A percentile compares a stretch with the other conserved stretches of the same genome.
Conservation (phyloP, 2,797 vertebrate species). For the Trichosurus vulpecula region DNA sequence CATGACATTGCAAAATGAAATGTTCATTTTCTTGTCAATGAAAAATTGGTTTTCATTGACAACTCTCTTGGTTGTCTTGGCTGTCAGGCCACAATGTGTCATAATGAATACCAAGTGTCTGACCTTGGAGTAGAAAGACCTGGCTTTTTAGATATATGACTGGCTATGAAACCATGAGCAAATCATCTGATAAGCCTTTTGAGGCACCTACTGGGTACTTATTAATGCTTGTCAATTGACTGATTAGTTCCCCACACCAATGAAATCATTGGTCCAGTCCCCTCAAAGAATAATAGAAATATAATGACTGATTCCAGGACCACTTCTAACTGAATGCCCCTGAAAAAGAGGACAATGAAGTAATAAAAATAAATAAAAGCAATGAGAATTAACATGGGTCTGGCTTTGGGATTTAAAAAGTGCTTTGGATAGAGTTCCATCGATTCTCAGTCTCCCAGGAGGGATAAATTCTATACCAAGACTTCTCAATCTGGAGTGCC, state of each 20-base stretch:
- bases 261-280: not conserved
- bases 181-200: not conserved
- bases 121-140: not conserved
- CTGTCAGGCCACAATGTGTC: not conserved
- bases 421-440: not conserved
- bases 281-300: not conserved
- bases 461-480: not conserved
- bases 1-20: not conserved
- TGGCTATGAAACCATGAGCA: not conserved
- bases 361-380: not conserved
- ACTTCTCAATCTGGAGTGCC: not conserved
- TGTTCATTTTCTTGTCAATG: not conserved
- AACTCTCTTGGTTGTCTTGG: not conserved
- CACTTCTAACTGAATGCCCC: not conserved
- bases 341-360: not conserved
- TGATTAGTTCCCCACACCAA: not conserved
- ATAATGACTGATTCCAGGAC: not conserved
- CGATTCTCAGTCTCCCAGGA: not conserved
- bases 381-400: not conserved
- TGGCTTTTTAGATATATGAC: not conserved
- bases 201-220: not conserved
- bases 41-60: not conserved
- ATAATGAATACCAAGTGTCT: not conserved
- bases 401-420: not conserved
- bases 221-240: not conserved